Conservation (phyloP, 2,888 invertebrate genomes). For the Zygogramma bicolorata region DNA sequence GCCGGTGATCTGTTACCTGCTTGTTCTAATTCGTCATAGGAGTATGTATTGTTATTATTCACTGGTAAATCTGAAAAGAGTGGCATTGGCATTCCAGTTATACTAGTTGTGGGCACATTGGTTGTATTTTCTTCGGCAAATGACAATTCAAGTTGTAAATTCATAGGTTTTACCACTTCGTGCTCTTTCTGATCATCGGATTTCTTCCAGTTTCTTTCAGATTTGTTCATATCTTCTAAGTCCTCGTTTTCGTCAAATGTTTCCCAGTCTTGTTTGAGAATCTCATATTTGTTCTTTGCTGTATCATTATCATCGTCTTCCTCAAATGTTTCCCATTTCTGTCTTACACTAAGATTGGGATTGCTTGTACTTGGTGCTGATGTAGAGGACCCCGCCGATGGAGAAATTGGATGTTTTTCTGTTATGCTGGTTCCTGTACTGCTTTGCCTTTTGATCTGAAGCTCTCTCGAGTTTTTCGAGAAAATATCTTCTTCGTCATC, state of each 20-base stretch:
- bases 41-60: conserved; percentile 64
- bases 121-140: conserved; percentile 46
- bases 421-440: conserved; percentile 44
- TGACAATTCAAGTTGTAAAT: conserved; percentile 48
- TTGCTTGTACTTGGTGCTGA: conserved; percentile 32
- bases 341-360: not conserved
- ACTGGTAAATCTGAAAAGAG: conserved; percentile 71
- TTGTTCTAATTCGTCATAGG: conserved; percentile 57
- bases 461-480: conserved; percentile 62
- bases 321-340: conserved; percentile 57
- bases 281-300: conserved; percentile 40
- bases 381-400: not conserved
- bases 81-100: conserved; percentile 66
- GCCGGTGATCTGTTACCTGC: conserved; percentile 22
- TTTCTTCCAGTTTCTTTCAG: too few relatives aligned
- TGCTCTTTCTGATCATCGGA: conserved; percentile 16
- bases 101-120: conserved; percentile 36
- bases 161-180: conserved; percentile 36
- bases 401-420: conserved; percentile 47
- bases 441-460: conserved; percentile 57
- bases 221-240: conserved; percentile 4
- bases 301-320: conserved; percentile 45
- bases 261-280: conserved; percentile 52
- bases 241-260: conserved; percentile 49
- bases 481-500: conserved; percentile 72